These are phyloP conservation scores for Okamejei kenojei DNA, from an alignment of 2,797 vertebrate genomes.

Conservation along the genomic window DNA sequence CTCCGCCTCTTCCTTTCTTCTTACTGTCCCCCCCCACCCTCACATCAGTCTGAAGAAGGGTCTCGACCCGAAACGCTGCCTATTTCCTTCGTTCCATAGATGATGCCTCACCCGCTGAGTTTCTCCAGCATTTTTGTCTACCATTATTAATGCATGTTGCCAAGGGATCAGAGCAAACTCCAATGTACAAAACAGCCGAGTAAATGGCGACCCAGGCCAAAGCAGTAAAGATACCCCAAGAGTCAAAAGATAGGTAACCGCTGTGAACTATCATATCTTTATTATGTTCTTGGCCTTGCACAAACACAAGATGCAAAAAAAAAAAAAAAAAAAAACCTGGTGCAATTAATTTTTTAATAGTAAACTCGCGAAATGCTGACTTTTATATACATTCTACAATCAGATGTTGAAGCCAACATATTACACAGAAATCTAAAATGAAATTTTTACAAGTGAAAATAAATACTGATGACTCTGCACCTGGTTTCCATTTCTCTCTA, in stretches of 20 bases:
- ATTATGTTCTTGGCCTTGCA: background rate
- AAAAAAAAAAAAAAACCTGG: background rate
- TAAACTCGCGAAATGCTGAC: conserved; percentile 11
- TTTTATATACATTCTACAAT: conserved; percentile 23
- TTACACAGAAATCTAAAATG: background rate
- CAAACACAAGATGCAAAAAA: background rate
- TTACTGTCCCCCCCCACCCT: no score
- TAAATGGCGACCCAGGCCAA: background rate
- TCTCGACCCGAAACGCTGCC: no score
- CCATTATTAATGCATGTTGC: background rate
- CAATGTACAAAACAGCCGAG: background rate
- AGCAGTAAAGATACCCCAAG: background rate
- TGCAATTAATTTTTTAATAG: conserved; percentile 36
- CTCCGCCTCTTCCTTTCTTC: no score
- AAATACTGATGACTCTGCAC: conserved; percentile 7
- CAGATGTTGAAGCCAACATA: background rate
- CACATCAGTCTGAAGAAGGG: no score
- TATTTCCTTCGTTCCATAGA: no score
- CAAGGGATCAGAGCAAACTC: background rate
- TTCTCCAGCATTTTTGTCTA: no score
- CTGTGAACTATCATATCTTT: background rate
- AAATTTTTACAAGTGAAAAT: conserved; percentile 32
- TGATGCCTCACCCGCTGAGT: no score
- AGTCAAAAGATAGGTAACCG: background rate
- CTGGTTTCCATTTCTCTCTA: background rate